These are phyloP conservation scores for Piaya cayana DNA, from an alignment of 2,113 vertebrate genomes.

Conservation along the genomic window DNA sequence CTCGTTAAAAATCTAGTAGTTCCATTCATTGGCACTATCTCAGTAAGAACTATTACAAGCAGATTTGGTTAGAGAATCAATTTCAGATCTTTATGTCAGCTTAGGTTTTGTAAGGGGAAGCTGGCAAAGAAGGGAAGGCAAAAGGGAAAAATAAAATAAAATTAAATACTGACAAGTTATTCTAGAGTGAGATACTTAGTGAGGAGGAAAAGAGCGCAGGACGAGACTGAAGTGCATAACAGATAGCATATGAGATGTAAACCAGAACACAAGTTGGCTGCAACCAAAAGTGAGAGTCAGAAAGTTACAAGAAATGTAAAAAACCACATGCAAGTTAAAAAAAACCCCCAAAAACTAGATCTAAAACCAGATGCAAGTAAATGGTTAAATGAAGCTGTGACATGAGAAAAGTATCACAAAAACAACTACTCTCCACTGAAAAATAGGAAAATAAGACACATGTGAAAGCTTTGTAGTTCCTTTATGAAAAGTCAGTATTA, in stretches of 20 bases:
- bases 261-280: not conserved
- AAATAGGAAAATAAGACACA: not conserved
- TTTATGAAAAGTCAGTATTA: not conserved
- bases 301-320: not conserved
- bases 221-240: not conserved
- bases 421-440: not conserved
- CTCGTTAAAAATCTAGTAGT: not conserved
- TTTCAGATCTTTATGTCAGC: not conserved
- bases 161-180: not conserved
- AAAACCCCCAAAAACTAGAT: not conserved
- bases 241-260: not conserved
- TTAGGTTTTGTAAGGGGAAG: not conserved
- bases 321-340: not conserved
- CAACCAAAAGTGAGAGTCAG: not conserved
- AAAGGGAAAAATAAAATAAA: not conserved
- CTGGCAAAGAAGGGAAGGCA: not conserved
- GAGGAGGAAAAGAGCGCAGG: not conserved
- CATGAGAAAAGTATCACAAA: not conserved
- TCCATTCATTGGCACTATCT: not conserved
- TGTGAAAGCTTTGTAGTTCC: not conserved
- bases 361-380: not conserved
- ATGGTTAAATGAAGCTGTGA: not conserved
- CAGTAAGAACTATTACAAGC: not conserved
- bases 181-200: not conserved
- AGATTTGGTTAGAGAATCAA: not conserved